A percentile compares a stretch with the other conserved stretches of the same genome.
These are phyloP conservation scores for Blennius ocellaris DNA, from an alignment of 2,113 vertebrate species.

Conservation along the genomic window DNA sequence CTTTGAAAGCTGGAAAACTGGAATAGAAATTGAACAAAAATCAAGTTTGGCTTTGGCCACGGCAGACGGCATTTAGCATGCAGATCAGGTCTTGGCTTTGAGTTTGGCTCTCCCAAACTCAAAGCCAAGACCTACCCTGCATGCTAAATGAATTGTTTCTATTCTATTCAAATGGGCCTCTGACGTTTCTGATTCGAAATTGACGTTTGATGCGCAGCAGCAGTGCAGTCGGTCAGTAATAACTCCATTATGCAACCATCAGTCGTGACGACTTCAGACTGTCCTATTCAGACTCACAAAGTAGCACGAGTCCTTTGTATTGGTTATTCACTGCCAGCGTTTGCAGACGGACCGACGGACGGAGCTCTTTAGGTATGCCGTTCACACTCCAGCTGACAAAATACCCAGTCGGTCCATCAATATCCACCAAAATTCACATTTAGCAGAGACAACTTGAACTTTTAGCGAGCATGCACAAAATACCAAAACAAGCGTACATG, in stretches of 20 bases:
- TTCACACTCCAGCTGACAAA: slow-evolving; percentile 68
- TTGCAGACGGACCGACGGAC: slow-evolving; percentile 38
- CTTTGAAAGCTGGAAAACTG: too few species aligned
- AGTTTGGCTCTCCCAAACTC: too few species aligned
- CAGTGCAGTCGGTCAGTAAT: slow-evolving; percentile 1
- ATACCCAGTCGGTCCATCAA: slow-evolving; percentile 58
- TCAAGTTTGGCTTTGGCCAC: too few species aligned
- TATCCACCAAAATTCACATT: slow-evolving; percentile 50
- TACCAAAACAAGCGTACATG: slow-evolving; percentile 44
- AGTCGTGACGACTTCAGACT: slow-evolving; percentile 26
- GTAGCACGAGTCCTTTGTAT: slow-evolving; percentile 19
- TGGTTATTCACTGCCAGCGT: slow-evolving; percentile 33
- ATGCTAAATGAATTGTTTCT: too few species aligned
- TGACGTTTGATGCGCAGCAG: not conserved
- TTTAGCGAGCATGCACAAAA: slow-evolving; percentile 36
- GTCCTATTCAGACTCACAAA: slow-evolving; percentile 23
- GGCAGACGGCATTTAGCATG: too few species aligned
- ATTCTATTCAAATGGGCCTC: too few species aligned
- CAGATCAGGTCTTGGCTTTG: too few species aligned
- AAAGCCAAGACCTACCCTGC: too few species aligned
- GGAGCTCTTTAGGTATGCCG: slow-evolving; percentile 40
- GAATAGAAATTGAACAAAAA: too few species aligned
- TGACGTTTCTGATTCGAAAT: not conserved
- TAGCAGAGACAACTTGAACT: slow-evolving; percentile 21
- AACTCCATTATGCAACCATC: slow-evolving; percentile 34